Conservation (phyloP, 2,888 invertebrate species). For the Nycteola revayana region DNA sequence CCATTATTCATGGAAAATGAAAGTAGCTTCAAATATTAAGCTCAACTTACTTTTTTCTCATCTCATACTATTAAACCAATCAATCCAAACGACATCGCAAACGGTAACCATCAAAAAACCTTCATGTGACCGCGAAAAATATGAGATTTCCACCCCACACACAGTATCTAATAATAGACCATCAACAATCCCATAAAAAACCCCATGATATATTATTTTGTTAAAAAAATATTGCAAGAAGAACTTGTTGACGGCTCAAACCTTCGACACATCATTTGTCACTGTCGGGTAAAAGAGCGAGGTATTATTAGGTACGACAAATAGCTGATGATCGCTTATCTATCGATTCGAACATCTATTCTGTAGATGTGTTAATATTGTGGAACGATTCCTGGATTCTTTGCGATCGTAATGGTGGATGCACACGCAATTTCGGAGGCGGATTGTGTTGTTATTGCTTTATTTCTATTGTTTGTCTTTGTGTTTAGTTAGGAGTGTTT, state of each 20-base stretch:
- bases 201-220: slow-evolving; percentile 6
- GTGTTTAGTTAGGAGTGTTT: no score
- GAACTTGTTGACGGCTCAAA: slow-evolving; percentile 54
- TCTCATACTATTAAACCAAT: no score
- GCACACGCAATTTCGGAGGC: not conserved
- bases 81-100: no score
- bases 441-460: no score
- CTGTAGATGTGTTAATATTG: slow-evolving; percentile 38
- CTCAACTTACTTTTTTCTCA: no score
- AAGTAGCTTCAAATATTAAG: no score
- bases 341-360: slow-evolving; percentile 46
- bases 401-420: slow-evolving; percentile 5
- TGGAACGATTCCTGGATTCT: slow-evolving; percentile 26
- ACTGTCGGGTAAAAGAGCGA: slow-evolving; percentile 37
- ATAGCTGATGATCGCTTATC: slow-evolving; percentile 57
- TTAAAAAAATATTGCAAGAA: slow-evolving; percentile 43
- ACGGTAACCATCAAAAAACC: no score
- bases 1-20: no score
- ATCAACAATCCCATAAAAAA: slow-evolving; percentile 23
- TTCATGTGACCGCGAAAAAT: no score
- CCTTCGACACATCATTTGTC: slow-evolving; percentile 48
- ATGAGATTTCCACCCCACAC: not conserved
- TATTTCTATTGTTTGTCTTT: no score
- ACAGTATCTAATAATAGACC: slow-evolving; percentile 8
- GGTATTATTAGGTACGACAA: slow-evolving; percentile 58